Base-by-base conservation (phyloP, 2,888 invertebrate genomes). In the Pristionchus fissidentatus region DNA sequence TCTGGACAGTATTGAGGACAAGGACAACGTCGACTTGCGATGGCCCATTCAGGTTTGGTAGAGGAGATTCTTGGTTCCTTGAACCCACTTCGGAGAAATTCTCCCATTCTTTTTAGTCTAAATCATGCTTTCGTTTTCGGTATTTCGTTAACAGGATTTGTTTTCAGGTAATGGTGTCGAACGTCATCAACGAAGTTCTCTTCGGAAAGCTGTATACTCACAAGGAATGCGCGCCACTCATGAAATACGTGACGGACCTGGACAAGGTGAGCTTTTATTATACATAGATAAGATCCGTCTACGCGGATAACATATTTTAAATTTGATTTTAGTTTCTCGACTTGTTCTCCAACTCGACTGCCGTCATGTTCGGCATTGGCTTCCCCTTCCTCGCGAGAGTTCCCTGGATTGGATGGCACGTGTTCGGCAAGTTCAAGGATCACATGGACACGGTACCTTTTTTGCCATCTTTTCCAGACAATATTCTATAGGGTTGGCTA, bases 241-340 rank as follows among this genome's bases (percentile, higher is more conserved):
- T 73, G 43, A 35, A 73, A n/a, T 73, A 73, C 22, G 73, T 46
- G 26, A 22, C 29, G 13, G 46, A 73, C n/a, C 26, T 73, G 26
- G 43, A 73, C 46, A 73, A 73, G 29, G 73, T 73, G 10, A 49
- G 52, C n/a, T n/a, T n/a, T n/a, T n/a, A n/a, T n/a, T n/a, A n/a
- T n/a, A n/a, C n/a, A n/a, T n/a, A n/a, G n/a, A n/a, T n/a, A n/a
- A n/a, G n/a, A n/a, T n/a, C n/a, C n/a, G n/a, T n/a, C n/a, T n/a
- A n/a, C n/a, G n/a, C n/a, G n/a, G n/a, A n/a, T n/a, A n/a, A n/a
- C n/a, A n/a, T n/a, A n/a, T n/a, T n/a, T n/a, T n/a, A n/a, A n/a
- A n/a, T n/a, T n/a, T n/a, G n/a, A n/a, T 10, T 38, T 66, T n/a
- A 66, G 62, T 66, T 22, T 29, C 62, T 66, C 38, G 62, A 66